Evolutionary conservation across 53 echinoderm and acorn worm species (phyloP), one percentile per base, ranked within the genome.

Genomic region (Crossaster papposus): DNA sequence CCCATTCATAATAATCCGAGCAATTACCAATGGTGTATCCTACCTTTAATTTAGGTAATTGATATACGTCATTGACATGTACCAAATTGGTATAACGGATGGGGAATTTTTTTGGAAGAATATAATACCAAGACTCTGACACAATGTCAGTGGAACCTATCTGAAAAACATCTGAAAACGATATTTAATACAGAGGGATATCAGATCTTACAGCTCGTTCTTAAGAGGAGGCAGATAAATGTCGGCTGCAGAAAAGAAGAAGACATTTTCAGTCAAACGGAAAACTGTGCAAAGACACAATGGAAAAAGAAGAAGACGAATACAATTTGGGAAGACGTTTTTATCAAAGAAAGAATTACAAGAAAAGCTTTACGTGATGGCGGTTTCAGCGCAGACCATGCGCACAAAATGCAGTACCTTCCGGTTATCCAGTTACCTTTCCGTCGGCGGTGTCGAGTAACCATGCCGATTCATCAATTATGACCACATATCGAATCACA

Each of bases 341-440:
- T 17, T 26, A 62, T 11, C 17, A 2, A 2, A 14, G 33, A 73
- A 73, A 73, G 15, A 52, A n/a, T n/a, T n/a, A n/a, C n/a, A n/a
- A 22, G 11, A 1, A n/a, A 29, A 44, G 6, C 44, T 44, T 44
- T 44, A 44, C 44, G 44, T 7, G n/a, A n/a, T n/a, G 2, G 44
- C 5, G 44, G 5, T 63, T 11, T 7, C 20, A 81, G 64, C 30
- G 31, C 34, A 36, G 64, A 15, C 30, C 26, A 28, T 30, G 53
- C 30, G 53, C 28, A 54, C 34, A 33, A 85, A 55, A 14, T 53
- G 31, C 52, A 20, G 85, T 52, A 30, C 22, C 85, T 52, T 85
- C 85, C 85, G 72, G 34, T 85, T 85, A 85, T 85, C 85, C 72
- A 85, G 72, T 85, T 85, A 85, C 85, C 18, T 54, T 72, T 85